phyloP scores from a whole-genome alignment of 2,797 vertebrate species.

The Erethizon dorsatum region DNA sequence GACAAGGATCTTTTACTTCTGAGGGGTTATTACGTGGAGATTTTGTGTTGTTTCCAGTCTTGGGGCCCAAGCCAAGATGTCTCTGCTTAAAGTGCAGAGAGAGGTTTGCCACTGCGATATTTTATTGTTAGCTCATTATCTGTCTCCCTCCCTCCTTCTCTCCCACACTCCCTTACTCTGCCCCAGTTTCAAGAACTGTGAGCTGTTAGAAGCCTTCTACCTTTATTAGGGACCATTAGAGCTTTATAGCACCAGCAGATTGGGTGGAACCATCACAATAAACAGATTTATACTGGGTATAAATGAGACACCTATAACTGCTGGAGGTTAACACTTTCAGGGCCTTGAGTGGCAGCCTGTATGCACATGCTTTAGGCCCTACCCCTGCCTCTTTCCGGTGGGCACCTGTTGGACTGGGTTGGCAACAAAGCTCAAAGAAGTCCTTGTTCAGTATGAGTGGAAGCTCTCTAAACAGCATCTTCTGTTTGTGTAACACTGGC shows the following conservation, averaged over 20 bases:
- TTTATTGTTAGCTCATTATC: constrained; percentile 86
- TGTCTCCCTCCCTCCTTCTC: constrained; percentile 69
- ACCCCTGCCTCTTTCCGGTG: background rate
- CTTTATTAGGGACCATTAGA: constrained; percentile 92
- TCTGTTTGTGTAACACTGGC: background rate
- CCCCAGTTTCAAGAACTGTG: constrained; percentile 84
- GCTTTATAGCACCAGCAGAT: constrained; percentile 90
- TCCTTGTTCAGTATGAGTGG: background rate
- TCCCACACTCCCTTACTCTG: constrained; percentile 3
- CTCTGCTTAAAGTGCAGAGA: background rate
- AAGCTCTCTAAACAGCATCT: constrained; percentile 2
- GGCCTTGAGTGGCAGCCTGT: constrained; percentile 89
- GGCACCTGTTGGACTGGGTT: background rate
- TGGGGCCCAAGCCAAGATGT: background rate
- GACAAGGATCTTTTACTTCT: background rate
- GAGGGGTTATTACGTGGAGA: background rate
- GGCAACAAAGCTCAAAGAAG: background rate
- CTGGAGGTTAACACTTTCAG: constrained; percentile 89
- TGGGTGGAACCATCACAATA: constrained; percentile 91
- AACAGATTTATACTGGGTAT: constrained; percentile 93
- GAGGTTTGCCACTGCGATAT: constrained; percentile 65
- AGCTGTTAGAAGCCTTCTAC: constrained; percentile 87
- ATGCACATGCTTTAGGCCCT: constrained; percentile 31
- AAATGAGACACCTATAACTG: constrained; percentile 89
- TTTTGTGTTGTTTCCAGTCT: background rate